A percentile compares a stretch with the other conserved stretches of the same genome.
phyloP scores from a whole-genome alignment of 2,113 vertebrate genomes.

The Ictalurus punctatus region DNA sequence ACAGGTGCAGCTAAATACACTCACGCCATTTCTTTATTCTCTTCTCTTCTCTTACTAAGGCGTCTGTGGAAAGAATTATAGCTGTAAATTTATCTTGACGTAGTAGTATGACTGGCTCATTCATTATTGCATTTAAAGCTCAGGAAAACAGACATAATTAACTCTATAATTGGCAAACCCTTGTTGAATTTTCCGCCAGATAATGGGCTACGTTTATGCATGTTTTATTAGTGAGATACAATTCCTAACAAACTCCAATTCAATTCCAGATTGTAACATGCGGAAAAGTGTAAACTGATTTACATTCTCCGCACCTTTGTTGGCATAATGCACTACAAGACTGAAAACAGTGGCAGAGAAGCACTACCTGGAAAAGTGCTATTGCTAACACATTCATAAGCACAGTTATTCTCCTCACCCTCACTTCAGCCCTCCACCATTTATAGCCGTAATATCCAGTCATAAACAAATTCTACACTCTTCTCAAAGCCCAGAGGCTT shows the following conservation, averaged over 20 bases:
- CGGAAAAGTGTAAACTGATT: neutral
- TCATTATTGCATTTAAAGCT: neutral
- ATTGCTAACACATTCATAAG: neutral
- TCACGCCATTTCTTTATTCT: neutral
- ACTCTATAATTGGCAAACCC: neutral
- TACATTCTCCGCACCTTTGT: neutral
- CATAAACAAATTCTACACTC: conserved; percentile 30
- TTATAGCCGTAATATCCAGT: conserved; percentile 11
- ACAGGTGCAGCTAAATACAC: neutral
- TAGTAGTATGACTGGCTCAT: neutral
- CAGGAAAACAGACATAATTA: neutral
- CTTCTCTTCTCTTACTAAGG: neutral
- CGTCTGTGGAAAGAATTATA: neutral
- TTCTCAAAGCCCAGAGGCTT: conserved; percentile 29
- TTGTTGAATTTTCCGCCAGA: neutral
- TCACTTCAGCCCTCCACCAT: conserved; percentile 9
- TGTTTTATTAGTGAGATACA: neutral
- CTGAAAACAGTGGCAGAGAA: neutral
- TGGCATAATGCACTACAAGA: neutral
- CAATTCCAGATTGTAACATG: neutral
- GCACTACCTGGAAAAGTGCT: neutral
- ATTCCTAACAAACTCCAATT: neutral
- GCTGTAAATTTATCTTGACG: neutral
- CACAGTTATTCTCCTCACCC: neutral
- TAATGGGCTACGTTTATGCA: neutral